phyloP scores from a whole-genome alignment of 1,140 invertebrate species.

The Phocides pigmalion region DNA sequence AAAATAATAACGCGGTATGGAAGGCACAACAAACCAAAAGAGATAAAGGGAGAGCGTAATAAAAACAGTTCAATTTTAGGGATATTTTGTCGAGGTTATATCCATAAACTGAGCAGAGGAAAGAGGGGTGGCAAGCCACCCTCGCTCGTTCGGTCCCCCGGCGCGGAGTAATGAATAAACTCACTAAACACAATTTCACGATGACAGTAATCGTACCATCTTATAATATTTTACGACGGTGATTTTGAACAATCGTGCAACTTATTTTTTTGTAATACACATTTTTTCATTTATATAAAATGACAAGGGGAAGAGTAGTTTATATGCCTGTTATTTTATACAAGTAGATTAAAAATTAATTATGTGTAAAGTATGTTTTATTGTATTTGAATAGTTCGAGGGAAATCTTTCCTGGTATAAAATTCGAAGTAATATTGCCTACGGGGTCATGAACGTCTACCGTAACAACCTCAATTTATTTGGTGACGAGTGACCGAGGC shows the following conservation, averaged over 20 bases:
- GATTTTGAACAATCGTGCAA: constrained; percentile 50
- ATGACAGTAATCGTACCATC: constrained; percentile 73
- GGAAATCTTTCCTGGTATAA: constrained; percentile 12
- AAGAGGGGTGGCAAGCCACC: constrained; percentile 43
- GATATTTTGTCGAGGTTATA: constrained; percentile 84
- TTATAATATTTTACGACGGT: constrained; percentile 65
- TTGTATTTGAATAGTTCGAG: no score
- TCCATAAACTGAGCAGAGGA: constrained; percentile 77
- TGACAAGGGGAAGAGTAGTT: neutral
- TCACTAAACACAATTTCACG: constrained; percentile 75
- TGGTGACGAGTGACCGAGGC: constrained; percentile 28
- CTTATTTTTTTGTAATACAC: constrained; percentile 28
- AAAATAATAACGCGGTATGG: constrained; percentile 80
- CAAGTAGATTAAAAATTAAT: no score
- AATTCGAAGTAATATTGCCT: constrained; percentile 29
- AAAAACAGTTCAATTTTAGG: constrained; percentile 84
- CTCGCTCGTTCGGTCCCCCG: constrained; percentile 44
- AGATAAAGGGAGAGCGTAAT: constrained; percentile 81
- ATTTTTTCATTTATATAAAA: constrained; percentile 18
- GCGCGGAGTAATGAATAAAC: constrained; percentile 82
- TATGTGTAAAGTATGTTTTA: no score
- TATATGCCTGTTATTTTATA: neutral
- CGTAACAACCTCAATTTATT: constrained; percentile 28
- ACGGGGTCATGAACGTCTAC: constrained; percentile 25
- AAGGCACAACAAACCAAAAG: constrained; percentile 79